Conservation (phyloP, 2,888 invertebrate genomes). For the Drosophila emarginata region DNA sequence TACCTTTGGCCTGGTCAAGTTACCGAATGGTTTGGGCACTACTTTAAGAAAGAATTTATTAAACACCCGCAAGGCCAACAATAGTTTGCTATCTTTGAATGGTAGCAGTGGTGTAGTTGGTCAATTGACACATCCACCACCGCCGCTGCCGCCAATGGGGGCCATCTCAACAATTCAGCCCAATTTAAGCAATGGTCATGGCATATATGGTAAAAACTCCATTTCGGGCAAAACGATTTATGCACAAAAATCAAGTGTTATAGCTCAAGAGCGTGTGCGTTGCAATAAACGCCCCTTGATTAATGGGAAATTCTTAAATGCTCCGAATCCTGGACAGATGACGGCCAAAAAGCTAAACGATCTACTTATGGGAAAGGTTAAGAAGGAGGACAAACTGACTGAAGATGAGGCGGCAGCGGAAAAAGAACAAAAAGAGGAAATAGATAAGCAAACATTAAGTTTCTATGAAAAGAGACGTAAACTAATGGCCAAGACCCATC, state of each 20-base stretch:
- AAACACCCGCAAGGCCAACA: slow-evolving; percentile 78
- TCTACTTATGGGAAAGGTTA: slow-evolving; percentile 60
- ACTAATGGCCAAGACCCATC: slow-evolving; percentile 49
- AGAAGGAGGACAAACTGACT: slow-evolving; percentile 31
- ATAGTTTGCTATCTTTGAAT: slow-evolving; percentile 70
- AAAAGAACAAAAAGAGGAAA: slow-evolving; percentile 27
- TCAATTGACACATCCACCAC: slow-evolving; percentile 56
- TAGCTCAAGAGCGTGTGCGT: slow-evolving; percentile 66
- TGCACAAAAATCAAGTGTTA: slow-evolving; percentile 63
- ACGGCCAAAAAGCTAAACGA: slow-evolving; percentile 75
- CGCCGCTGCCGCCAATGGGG: slow-evolving; percentile 45
- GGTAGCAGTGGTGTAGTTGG: slow-evolving; percentile 74
- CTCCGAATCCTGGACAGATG: slow-evolving; percentile 29
- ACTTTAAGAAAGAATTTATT: slow-evolving; percentile 78
- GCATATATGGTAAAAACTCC: slow-evolving; percentile 42
- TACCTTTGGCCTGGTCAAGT: slow-evolving; percentile 75
- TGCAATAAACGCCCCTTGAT: slow-evolving; percentile 71
- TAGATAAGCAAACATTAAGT: slow-evolving; percentile 59
- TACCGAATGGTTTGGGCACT: slow-evolving; percentile 72
- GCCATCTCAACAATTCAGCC: not conserved
- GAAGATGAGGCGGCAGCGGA: slow-evolving; percentile 26
- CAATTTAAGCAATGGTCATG: slow-evolving; percentile 19
- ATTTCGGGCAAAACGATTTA: slow-evolving; percentile 68
- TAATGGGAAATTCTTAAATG: slow-evolving; percentile 34
- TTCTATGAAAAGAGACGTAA: slow-evolving; percentile 77